Percentiles rank a stretch among this genome's conserved stretches.
Evolutionary conservation across 2,888 invertebrate genomes (phyloP).

Genomic region (Leptinotarsa peninsularis): DNA sequence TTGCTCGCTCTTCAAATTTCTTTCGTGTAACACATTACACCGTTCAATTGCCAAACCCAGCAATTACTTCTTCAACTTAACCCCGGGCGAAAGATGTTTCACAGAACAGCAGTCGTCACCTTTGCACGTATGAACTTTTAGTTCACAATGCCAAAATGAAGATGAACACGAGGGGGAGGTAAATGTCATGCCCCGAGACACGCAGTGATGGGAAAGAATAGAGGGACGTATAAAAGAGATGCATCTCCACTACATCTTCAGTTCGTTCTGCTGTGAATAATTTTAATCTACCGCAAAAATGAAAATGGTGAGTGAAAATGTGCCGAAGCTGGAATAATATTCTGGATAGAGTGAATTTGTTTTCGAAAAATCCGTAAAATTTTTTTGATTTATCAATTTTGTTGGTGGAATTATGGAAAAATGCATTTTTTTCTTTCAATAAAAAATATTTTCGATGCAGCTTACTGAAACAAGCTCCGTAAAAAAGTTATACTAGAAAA

Average conservation of each 20-base stretch:
- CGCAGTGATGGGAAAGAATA: slow-evolving; percentile 45
- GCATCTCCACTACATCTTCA: slow-evolving; percentile 46
- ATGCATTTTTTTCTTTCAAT: too few relatives aligned
- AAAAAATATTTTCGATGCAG: too few relatives aligned
- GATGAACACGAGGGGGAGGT: slow-evolving; percentile 52
- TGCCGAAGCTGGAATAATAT: background rate
- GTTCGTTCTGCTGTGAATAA: slow-evolving; percentile 44
- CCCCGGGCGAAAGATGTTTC: slow-evolving; percentile 33
- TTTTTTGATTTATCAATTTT: background rate
- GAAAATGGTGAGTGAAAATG: slow-evolving; percentile 51
- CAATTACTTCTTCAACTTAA: slow-evolving; percentile 15
- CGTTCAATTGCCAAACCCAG: slow-evolving; percentile 24
- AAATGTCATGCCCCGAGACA: slow-evolving; percentile 53
- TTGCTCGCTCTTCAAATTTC: background rate
- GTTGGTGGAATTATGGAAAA: background rate
- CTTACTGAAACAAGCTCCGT: too few relatives aligned
- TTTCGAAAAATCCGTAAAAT: slow-evolving; percentile 6
- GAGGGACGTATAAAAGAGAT: slow-evolving; percentile 50
- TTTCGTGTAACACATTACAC: background rate
- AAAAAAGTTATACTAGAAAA: too few relatives aligned
- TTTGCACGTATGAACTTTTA: slow-evolving; percentile 49
- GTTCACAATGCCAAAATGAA: slow-evolving; percentile 54
- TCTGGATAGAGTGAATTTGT: background rate
- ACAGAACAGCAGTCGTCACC: slow-evolving; percentile 23
- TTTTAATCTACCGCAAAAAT: slow-evolving; percentile 42